phyloP scores from a whole-genome alignment of 2,888 invertebrate species.

The Coenonympha arcania region DNA sequence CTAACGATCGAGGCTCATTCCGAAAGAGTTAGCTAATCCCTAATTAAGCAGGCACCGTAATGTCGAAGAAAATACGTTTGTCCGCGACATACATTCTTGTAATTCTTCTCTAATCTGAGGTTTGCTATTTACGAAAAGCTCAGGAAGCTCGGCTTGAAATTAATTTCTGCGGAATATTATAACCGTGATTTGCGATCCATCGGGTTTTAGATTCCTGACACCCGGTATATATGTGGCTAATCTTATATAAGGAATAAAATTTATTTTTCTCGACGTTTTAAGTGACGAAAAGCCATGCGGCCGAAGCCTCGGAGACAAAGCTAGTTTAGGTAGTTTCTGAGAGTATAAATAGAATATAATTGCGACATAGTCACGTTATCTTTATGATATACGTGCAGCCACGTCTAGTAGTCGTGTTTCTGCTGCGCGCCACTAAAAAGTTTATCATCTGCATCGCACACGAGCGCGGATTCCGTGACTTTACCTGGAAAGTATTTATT shows the following conservation, averaged over 20 bases:
- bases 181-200: too few relatives aligned
- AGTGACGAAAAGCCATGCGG: background rate
- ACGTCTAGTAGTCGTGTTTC: constrained; percentile 28
- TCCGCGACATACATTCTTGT: constrained; percentile 7
- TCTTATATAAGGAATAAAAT: too few relatives aligned
- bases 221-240: too few relatives aligned
- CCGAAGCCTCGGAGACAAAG: background rate
- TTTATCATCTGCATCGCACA: constrained; percentile 51
- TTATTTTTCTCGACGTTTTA: too few relatives aligned
- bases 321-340: too few relatives aligned
- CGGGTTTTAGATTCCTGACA: too few relatives aligned
- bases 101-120: constrained; percentile 4
- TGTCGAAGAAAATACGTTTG: constrained; percentile 38
- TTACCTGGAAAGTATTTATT: constrained; percentile 37
- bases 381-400: constrained; percentile 10
- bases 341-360: constrained; percentile 18
- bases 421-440: constrained; percentile 35
- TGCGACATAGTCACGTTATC: constrained; percentile 14
- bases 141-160: too few relatives aligned
- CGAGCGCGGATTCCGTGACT: constrained; percentile 54
- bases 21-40: constrained; percentile 38
- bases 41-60: constrained; percentile 47
- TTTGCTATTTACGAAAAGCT: background rate
- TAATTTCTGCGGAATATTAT: too few relatives aligned
- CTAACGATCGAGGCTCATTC: constrained; percentile 20